Base-by-base conservation (phyloP, 2,113 vertebrate species). In the Pseudopipra pipra region DNA sequence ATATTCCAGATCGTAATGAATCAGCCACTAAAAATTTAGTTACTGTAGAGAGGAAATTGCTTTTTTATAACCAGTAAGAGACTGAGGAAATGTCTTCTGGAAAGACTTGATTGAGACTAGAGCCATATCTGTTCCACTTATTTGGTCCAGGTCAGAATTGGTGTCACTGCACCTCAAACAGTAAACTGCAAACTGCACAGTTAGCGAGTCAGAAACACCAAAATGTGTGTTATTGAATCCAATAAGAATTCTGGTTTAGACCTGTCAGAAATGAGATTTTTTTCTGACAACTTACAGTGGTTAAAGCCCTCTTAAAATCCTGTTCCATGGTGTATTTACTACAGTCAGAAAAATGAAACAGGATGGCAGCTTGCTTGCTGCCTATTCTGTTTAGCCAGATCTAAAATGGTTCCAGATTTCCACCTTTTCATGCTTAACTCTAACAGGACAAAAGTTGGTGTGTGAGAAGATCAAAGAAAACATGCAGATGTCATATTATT, bases 341-440 rank as follows among this genome's bases (percentile, higher is more conserved):
- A 70, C 67, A 30, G 35, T 79, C 84, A 87, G 88, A 90, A 90
- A 93, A 91, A 62, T 0, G 12, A 66, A 96, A 93, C 85, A 90
- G 93, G 51, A 51, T 79, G 86, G 78, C 4, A 14, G 67, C 71
- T 96, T 96, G 73, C 79, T 95, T 91, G 70, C 94, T 96, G 71
- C 70, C 89, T 72, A 8, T 87, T 91, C 73, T 84, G 77, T 86
- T 96, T 90, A 90, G 51, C 90, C 90, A 89, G 75, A 73, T 70
- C 67, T 91, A 93, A 94, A 97, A 96, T 44, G 22, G 37, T 94
- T 94, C 94, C 93, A 96, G 93, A 96, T 92, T 92, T 86, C 76
- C 58, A 85, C 59, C 13, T 43, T 87, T 88, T 81, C 84, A 22
- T 71, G 58, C 62, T 82, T 87, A 82, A 95, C 47, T 94, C 58